Base-by-base conservation (phyloP, 1,140 invertebrate species). In the Bombus sylvicola region DNA sequence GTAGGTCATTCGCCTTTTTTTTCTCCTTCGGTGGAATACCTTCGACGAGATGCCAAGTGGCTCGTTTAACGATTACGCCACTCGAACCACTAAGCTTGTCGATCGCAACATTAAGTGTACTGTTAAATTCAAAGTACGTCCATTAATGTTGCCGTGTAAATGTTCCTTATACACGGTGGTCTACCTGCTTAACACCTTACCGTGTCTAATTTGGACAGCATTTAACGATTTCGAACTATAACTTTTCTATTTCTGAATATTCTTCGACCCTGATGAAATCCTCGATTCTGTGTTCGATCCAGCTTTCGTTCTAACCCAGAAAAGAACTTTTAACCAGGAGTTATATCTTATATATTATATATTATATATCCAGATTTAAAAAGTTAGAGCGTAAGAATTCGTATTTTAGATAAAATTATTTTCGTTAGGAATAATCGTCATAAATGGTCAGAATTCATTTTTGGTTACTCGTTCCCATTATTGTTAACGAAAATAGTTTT, bases 11-110 rank as follows among this genome's bases (percentile, higher is more conserved):
- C 83, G 68, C 75, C 87, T 76, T 88, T 85, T 76, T 69, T 85
- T 25, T 66, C 34, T 76, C 34, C 76, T 53, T 78, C 72, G 85
- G 75, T 76, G 77, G 75, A 87, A 90, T 85, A 85, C 43, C 88
- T 74, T 86, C 73, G 77, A 71, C 81, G 13, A 76, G 73, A 76
- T 77, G 69, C 80, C 66, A 74, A 84, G 89, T 80, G 81, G 68
- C 81, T 83, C 43, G 81, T 89, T 89, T 82, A 89, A 87, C 59
- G 66, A 89, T 86, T 87, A 71, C 88, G 68, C 85, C 88, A 89
- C 85, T 89, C 86, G 57, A 87, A 53, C 76, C 81, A 41, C 88
- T 78, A 62, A 75, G 78, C 85, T 28, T 85, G 85, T 85, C 89
- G 81, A 66, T 87, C 81, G 41, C 64, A 69, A 66, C 85, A 79